Conservation (phyloP, 2,888 invertebrate genomes). For the Ashinkailepas kermadecensis region DNA sequence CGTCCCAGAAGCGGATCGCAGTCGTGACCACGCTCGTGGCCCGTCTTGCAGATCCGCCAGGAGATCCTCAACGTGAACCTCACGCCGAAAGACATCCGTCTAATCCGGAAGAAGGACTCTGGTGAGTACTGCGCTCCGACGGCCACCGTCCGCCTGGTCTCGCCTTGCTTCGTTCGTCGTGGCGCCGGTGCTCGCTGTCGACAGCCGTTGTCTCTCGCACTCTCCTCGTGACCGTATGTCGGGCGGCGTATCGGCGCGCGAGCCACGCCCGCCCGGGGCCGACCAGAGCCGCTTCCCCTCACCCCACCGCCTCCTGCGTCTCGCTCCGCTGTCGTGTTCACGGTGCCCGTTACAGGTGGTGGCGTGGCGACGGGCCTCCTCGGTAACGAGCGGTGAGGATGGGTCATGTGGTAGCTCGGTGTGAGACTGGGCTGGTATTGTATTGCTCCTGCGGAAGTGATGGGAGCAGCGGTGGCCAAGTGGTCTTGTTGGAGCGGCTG, state of each 20-base stretch:
- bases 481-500: no score
- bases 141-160: not conserved
- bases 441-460: no score
- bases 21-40: no score
- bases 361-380: no score
- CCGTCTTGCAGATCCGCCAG: conserved; percentile 59
- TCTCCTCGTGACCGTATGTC: not conserved
- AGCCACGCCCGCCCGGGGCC: not conserved
- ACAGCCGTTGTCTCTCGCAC: not conserved
- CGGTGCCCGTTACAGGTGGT: no score
- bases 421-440: no score
- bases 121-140: conserved; percentile 48
- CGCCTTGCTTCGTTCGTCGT: not conserved
- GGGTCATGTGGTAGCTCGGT: no score
- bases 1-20: no score
- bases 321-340: no score
- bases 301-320: no score
- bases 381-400: no score
- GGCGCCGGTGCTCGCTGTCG: not conserved
- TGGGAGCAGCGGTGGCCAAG: no score
- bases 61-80: conserved; percentile 66
- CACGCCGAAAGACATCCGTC: conserved; percentile 68
- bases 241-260: not conserved
- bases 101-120: conserved; percentile 75
- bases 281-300: not conserved